Base-by-base conservation (phyloP, 1,140 invertebrate species). In the Portunus trituberculatus region DNA sequence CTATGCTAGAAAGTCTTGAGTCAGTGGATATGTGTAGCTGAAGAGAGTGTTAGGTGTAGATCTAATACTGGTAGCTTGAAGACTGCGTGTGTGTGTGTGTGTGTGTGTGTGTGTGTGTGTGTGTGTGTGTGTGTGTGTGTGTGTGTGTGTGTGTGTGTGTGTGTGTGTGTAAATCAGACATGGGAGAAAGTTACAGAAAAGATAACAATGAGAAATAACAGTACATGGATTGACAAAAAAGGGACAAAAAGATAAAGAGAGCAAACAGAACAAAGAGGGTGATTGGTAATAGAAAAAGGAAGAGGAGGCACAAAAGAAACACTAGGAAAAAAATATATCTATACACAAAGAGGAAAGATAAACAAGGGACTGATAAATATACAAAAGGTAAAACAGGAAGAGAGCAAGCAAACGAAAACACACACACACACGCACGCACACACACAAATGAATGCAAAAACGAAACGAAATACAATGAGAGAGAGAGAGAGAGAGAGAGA, bases 131-230 rank as follows among this genome's bases (percentile, higher is more conserved):
- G 87, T 89, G 87, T 89, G 87, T 89, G 87, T 89, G 87, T 89
- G 87, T 89, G 87, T 89, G 87, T 89, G 87, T 89, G 87, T 89
- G 87, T 89, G 87, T 89, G 87, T 89, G 87, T 89, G 48, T 59
- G 52, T 59, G 52, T 59, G 52, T 59, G 52, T 59, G 52, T 59
- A 10, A 4, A 10, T 10, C 20, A 59, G 20, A 20, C 10, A 59
- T 12, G 52, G 20, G 52, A 59, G 52, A 20, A 59, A 20, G 52
- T 20, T 59, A 20, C 20, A 59, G 20, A 16, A 59, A 20, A 59
- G 52, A 59, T 2, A 12, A 10, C 52, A 59, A 59, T 12, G 52
- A 59, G 12, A 59, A 59, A 59, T 0, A 59, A 90, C 25, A 90
- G 39, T 10, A 39, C 25, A 39, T 39, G 45, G 29, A 8, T 31